Evolutionary conservation across 2,888 invertebrate species (phyloP).

Genomic region (Coenonympha arcania): DNA sequence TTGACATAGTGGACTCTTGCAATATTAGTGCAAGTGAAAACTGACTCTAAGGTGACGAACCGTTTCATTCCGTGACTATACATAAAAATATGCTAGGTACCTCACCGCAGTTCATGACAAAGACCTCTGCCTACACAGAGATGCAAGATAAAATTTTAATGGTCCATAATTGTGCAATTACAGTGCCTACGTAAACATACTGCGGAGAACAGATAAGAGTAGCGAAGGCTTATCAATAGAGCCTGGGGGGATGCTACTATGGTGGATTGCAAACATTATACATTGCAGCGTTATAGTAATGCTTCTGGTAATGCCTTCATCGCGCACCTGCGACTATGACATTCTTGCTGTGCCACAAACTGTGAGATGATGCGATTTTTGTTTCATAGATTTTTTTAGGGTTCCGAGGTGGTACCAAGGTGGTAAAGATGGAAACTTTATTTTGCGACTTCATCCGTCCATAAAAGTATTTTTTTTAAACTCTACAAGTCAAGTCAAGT

Average conservation of each 20-base stretch:
- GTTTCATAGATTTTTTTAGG: not conserved
- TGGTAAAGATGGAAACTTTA: too few species aligned
- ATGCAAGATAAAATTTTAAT: slow-evolving; percentile 17
- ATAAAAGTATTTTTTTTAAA: too few species aligned
- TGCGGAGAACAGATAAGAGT: slow-evolving; percentile 19
- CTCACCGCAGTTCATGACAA: not conserved
- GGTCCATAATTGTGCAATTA: slow-evolving; percentile 21
- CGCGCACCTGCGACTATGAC: slow-evolving; percentile 54
- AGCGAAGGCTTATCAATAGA: slow-evolving; percentile 52
- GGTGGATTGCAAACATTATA: slow-evolving; percentile 61
- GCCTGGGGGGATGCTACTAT: slow-evolving; percentile 45
- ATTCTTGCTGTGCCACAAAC: slow-evolving; percentile 31
- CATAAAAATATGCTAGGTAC: too few species aligned
- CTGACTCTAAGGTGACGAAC: too few species aligned
- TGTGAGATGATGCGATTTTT: not conserved
- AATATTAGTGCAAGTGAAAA: too few species aligned
- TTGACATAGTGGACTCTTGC: too few species aligned
- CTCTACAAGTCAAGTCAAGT: too few species aligned
- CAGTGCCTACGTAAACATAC: slow-evolving; percentile 22
- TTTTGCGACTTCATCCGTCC: too few species aligned
- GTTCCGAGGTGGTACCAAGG: too few species aligned
- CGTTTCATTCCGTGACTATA: too few species aligned
- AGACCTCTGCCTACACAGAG: slow-evolving; percentile 8
- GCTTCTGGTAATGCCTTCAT: slow-evolving; percentile 69
- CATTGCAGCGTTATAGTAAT: slow-evolving; percentile 48